phyloP scores from a whole-genome alignment of 2,113 vertebrate species.

The Brachionichthys hirsutus region DNA sequence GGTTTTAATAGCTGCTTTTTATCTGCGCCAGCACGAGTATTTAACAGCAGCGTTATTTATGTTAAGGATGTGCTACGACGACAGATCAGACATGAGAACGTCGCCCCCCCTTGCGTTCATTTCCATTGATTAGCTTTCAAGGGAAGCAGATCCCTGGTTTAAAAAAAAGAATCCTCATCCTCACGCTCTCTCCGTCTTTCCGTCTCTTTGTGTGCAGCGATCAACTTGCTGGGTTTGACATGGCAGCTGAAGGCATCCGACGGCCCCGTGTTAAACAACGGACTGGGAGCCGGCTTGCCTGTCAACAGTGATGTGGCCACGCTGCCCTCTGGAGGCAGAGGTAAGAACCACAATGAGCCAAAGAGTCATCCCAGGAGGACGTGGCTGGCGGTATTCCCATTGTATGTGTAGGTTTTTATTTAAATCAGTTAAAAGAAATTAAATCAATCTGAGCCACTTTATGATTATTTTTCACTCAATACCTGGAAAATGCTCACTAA shows the following conservation, averaged over 20 bases:
- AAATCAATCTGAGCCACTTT: too few species aligned
- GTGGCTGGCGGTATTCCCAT: too few species aligned
- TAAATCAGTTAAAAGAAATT: not conserved
- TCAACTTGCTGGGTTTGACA: conserved; percentile 97
- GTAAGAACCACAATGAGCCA: conserved; percentile 74
- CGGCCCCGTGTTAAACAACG: conserved; percentile 92
- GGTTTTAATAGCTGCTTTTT: conserved; percentile 55
- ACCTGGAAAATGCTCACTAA: too few species aligned
- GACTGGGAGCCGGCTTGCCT: conserved; percentile 85
- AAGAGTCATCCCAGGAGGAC: too few species aligned
- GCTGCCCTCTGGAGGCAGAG: conserved; percentile 94
- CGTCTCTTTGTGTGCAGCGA: conserved; percentile 79
- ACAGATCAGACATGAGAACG: conserved; percentile 30
- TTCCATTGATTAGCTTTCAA: conserved; percentile 48
- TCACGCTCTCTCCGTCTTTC: conserved; percentile 60
- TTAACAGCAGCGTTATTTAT: conserved; percentile 13
- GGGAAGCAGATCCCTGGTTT: conserved; percentile 16
- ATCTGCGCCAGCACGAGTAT: not conserved
- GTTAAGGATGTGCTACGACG: conserved; percentile 23
- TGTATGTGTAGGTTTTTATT: too few species aligned
- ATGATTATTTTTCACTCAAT: not conserved
- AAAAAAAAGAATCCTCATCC: conserved; percentile 20
- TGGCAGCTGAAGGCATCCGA: conserved; percentile 97
- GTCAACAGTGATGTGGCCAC: conserved; percentile 88
- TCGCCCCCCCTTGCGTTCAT: conserved; percentile 17